These are phyloP conservation scores for Ectemnius lituratus DNA, from an alignment of 2,888 invertebrate species.

Conservation along the genomic window DNA sequence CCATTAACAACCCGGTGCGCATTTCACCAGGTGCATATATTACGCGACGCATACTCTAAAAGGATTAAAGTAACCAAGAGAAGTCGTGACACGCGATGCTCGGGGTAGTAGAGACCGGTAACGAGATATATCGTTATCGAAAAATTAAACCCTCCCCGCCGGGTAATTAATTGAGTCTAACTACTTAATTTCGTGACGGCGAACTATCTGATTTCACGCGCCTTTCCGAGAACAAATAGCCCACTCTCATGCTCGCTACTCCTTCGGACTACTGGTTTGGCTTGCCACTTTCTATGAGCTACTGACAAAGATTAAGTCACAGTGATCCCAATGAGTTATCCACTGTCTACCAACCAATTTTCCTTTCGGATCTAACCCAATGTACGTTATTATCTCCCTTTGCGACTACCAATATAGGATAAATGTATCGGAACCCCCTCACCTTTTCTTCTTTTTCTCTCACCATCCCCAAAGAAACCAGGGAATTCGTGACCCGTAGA, in stretches of 20 bases:
- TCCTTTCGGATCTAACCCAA: background rate
- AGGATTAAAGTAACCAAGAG: too few species aligned
- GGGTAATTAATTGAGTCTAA: background rate
- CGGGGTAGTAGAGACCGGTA: background rate
- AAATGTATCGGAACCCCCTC: background rate
- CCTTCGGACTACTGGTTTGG: background rate
- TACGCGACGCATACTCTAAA: background rate
- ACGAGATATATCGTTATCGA: slow-evolving; percentile 1
- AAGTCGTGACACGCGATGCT: background rate
- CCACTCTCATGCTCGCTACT: background rate
- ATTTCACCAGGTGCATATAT: background rate
- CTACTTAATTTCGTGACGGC: slow-evolving; percentile 4
- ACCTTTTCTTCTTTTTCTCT: too few species aligned
- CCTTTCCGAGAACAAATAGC: background rate
- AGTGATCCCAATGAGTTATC: background rate
- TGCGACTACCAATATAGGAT: background rate
- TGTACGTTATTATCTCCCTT: background rate
- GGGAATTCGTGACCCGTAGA: too few species aligned
- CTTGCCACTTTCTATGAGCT: background rate
- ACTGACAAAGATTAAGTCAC: slow-evolving; percentile 1
- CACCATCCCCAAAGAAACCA: too few species aligned
- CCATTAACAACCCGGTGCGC: background rate
- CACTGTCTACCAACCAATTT: background rate
- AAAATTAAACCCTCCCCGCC: background rate
- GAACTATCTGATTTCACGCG: slow-evolving; percentile 6